phyloP scores from a whole-genome alignment of 30 jellyfish, hydroid and myxozoan species.

The Chrysaora quinquecirrha region DNA sequence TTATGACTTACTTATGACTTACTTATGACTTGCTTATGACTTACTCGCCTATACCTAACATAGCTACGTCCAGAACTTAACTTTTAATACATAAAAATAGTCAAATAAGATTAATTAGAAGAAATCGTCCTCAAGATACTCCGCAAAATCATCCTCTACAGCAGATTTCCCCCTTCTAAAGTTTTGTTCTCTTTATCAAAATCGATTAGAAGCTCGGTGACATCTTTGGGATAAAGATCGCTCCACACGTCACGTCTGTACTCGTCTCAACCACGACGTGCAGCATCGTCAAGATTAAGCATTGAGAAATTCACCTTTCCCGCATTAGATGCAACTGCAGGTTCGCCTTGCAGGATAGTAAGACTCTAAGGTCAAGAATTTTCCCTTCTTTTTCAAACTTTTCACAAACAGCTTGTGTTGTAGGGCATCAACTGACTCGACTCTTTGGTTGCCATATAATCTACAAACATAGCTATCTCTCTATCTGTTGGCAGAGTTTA shows the following conservation, averaged over 20 bases:
- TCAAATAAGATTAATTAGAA: not conserved
- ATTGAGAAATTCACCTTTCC: not conserved
- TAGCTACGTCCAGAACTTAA: too few species aligned
- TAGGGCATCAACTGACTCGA: not conserved
- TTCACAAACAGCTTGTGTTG: not conserved
- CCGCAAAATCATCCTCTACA: conserved; percentile 18
- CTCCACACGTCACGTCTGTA: too few species aligned
- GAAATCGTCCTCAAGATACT: conserved; percentile 15
- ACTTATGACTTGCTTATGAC: too few species aligned
- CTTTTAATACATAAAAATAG: not conserved
- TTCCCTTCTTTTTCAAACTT: too few species aligned
- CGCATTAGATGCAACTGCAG: conserved; percentile 20
- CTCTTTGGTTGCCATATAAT: not conserved
- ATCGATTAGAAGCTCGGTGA: too few species aligned
- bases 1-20: too few species aligned
- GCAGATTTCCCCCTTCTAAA: conserved; percentile 10
- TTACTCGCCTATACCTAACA: too few species aligned
- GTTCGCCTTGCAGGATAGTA: conserved; percentile 14
- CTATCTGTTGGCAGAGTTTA: not conserved
- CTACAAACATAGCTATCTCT: not conserved
- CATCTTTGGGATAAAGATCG: conserved; percentile 6
- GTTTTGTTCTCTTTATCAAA: too few species aligned
- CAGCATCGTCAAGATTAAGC: not conserved
- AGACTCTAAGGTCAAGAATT: too few species aligned
- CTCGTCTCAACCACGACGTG: too few species aligned